phyloP scores from a whole-genome alignment of 2,797 vertebrate genomes.

The Decapterus maruadsi region DNA sequence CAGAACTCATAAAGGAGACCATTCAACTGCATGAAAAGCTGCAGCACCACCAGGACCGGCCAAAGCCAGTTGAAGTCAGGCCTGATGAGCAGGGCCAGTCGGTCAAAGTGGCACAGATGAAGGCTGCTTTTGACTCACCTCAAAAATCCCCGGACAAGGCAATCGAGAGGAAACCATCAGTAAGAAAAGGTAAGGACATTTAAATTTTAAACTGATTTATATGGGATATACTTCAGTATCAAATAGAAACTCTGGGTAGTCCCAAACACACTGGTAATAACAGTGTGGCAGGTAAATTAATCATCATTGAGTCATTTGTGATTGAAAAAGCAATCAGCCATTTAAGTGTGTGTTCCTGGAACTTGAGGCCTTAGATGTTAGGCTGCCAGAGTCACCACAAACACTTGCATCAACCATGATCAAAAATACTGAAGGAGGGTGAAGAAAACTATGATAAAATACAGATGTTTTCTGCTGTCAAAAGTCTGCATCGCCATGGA shows the following conservation, averaged over 20 bases:
- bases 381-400: slow-evolving; percentile 38
- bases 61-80: slow-evolving; percentile 77
- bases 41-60: slow-evolving; percentile 79
- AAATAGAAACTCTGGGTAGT: background rate
- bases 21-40: slow-evolving; percentile 85
- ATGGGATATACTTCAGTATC: background rate
- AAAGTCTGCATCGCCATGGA: slow-evolving; percentile 13
- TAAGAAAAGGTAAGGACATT: slow-evolving; percentile 83
- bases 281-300: slow-evolving; percentile 11
- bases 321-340: slow-evolving; percentile 9
- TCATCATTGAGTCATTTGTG: slow-evolving; percentile 27
- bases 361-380: slow-evolving; percentile 10
- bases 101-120: slow-evolving; percentile 87
- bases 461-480: slow-evolving; percentile 51
- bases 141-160: slow-evolving; percentile 83
- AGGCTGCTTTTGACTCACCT: slow-evolving; percentile 84
- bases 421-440: slow-evolving; percentile 14
- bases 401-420: slow-evolving; percentile 43
- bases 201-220: background rate
- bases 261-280: background rate
- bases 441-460: slow-evolving; percentile 52
- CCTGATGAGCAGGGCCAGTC: slow-evolving; percentile 80
- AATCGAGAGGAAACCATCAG: slow-evolving; percentile 82
- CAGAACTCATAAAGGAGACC: slow-evolving; percentile 85
- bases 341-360: slow-evolving; percentile 21